Base-by-base conservation (phyloP, 2,888 invertebrate genomes). In the Caenorhabditis uteleia region DNA sequence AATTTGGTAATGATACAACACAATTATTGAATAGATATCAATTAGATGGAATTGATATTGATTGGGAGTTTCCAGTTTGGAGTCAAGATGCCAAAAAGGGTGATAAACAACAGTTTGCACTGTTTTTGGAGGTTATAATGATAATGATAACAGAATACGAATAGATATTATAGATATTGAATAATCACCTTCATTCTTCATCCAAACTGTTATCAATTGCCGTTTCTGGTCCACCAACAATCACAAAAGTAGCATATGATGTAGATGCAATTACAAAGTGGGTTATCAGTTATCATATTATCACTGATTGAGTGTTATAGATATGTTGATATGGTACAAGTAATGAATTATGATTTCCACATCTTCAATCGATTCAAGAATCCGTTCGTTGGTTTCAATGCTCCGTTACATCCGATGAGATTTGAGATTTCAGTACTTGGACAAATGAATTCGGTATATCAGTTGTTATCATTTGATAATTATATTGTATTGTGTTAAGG, bases 331-430 rank as follows among this genome's bases (percentile, higher is more conserved):
- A 91, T 88, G 85, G 88, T 92, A 0, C 92, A 91, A 84, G 82
- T 94, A n/a, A 93, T 93, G 93, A 88, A 90, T 0, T 94, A 94
- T 82, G 93, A 94, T 84, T 93, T 89, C 80, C 92, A 93, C 84
- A 90, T 88, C 79, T 93, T 58, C 53, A 39, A 44, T 21, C 47
- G 40, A 23, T 53, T 87, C 83, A 88, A 88, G 64, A 89, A 90
- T 1, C 93, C 93, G 1, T 89, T 91, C 73, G 93, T 93, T 18
- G 90, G 91, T 0, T 86, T 91, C 14, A 93, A 94, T 84, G 88
- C 93, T 0, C 93, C 93, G 0, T 85, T 94, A 3, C 91, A 88
- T 82, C 85, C 88, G 12, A 46, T 74, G 53, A 51, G 61, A 23
- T 59, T 50, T 18, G 79, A 80, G 43, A 21, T 67, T 38, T 62